A percentile compares a stretch with the other conserved stretches of the same genome.
Conservation (phyloP, 2,888 invertebrate species). For the Trisateles emortualis region DNA sequence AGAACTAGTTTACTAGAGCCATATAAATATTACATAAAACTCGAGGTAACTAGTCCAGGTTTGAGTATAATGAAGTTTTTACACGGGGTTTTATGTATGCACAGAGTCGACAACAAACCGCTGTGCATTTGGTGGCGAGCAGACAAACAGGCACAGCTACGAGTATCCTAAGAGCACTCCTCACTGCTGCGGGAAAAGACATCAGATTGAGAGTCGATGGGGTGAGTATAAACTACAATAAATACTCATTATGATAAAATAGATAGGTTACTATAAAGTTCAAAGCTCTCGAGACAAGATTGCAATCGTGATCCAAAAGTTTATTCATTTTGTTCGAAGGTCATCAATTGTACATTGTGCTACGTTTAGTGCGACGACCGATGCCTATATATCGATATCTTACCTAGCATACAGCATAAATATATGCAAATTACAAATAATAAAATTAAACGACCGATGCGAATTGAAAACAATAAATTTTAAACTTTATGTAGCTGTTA, state of each 20-base stretch:
- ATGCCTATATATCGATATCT: constrained; percentile 21
- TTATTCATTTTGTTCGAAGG: constrained; percentile 23
- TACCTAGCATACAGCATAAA: constrained; percentile 38
- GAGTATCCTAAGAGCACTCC: constrained; percentile 94
- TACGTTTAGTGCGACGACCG: constrained; percentile 32
- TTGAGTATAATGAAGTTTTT: constrained; percentile 20
- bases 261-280: neutral
- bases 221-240: constrained; percentile 86
- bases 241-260: neutral
- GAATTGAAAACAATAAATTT: constrained; percentile 57
- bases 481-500: constrained; percentile 59
- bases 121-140: constrained; percentile 97
- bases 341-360: constrained; percentile 13
- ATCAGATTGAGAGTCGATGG: constrained; percentile 95
- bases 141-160: constrained; percentile 97
- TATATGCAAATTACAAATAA: constrained; percentile 56
- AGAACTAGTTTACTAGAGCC: neutral
- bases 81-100: constrained; percentile 38
- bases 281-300: neutral
- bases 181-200: constrained; percentile 96
- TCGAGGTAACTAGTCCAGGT: constrained; percentile 1
- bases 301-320: constrained; percentile 11
- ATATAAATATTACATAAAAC: constrained; percentile 3
- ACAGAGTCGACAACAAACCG: constrained; percentile 96
- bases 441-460: constrained; percentile 56